Conservation (phyloP, 2,113 vertebrate species). For the Peromyscus maniculatus region DNA sequence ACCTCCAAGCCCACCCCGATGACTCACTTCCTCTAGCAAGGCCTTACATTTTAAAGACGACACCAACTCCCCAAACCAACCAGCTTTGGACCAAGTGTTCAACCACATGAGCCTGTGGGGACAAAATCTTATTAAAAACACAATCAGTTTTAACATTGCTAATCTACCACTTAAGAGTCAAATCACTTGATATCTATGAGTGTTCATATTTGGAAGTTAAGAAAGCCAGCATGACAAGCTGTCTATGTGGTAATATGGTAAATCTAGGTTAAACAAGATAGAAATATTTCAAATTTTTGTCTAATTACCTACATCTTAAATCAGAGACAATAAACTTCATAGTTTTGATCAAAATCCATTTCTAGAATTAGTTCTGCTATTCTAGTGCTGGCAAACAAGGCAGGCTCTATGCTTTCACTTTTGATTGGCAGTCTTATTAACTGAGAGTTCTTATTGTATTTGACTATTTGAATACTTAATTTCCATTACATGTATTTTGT, state of each 20-base stretch:
- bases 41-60: background rate
- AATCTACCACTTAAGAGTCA: background rate
- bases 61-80: too few species aligned
- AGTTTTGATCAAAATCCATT: background rate
- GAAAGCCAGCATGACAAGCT: background rate
- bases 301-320: background rate
- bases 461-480: background rate
- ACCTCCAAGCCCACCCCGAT: too few species aligned
- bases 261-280: background rate
- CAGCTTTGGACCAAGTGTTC: background rate
- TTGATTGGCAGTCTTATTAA: background rate
- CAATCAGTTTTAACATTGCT: fast-evolving
- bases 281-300: background rate
- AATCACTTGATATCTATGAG: background rate
- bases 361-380: background rate
- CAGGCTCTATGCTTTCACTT: background rate
- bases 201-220: background rate
- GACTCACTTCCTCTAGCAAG: background rate
- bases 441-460: background rate
- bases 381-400: background rate
- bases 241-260: background rate
- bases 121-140: background rate
- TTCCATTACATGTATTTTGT: background rate
- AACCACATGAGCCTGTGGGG: background rate
- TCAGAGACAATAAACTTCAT: background rate